Conservation (phyloP, 2,113 vertebrate species). For the Brachionichthys hirsutus region DNA sequence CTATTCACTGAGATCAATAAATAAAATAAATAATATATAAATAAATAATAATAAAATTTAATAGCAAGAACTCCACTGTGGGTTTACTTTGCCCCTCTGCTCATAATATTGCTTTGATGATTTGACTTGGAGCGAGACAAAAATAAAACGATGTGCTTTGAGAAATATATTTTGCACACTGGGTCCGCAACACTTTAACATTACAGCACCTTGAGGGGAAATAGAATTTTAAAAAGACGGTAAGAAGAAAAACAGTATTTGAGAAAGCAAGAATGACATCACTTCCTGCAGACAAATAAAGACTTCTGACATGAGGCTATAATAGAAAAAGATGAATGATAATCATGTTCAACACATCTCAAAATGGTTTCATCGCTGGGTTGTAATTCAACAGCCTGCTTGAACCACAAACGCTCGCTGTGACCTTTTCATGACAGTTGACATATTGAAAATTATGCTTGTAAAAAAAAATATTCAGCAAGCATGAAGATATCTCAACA, state of each 20-base stretch:
- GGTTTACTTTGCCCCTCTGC: no score
- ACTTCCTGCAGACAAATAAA: neutral
- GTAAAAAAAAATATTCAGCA: no score
- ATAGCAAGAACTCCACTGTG: neutral
- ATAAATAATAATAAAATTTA: slow-evolving; percentile 11
- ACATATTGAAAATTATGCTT: no score
- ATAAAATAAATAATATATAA: no score
- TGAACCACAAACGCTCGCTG: no score
- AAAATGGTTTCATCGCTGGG: no score
- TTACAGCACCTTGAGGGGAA: slow-evolving; percentile 4
- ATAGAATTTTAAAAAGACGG: neutral
- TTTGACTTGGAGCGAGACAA: neutral
- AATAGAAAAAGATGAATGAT: neutral
- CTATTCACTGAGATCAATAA: slow-evolving; percentile 6
- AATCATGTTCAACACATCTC: no score
- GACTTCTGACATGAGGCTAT: neutral
- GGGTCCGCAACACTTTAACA: neutral
- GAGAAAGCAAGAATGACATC: neutral
- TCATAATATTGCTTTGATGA: no score
- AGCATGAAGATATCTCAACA: no score
- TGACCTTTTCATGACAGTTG: no score
- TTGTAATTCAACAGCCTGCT: no score
- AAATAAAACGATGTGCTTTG: slow-evolving; percentile 1
- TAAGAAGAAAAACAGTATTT: neutral
- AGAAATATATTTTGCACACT: neutral